Evolutionary conservation across 2,888 invertebrate genomes (phyloP).

Genomic region (Napeogenes inachia): DNA sequence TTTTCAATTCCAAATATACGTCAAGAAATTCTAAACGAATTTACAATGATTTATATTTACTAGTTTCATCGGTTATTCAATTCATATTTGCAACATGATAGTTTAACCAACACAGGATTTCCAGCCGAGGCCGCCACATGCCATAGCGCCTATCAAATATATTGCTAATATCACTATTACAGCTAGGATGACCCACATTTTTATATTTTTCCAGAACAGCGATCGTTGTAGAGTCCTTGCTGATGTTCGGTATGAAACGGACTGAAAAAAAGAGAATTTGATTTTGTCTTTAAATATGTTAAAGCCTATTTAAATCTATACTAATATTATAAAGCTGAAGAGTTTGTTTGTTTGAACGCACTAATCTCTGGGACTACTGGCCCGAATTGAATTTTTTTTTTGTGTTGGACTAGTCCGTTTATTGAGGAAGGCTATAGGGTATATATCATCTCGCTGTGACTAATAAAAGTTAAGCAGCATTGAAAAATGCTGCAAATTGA

Average conservation of each 20-base stretch:
- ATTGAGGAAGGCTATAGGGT: too few species aligned
- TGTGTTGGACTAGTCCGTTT: too few species aligned
- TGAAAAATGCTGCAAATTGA: too few species aligned
- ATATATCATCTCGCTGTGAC: too few species aligned
- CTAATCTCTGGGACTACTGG: too few species aligned
- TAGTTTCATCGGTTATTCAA: conserved; percentile 17
- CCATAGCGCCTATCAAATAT: conserved; percentile 91
- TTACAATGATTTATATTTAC: conserved; percentile 6
- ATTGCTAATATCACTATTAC: conserved; percentile 83
- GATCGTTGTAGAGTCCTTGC: conserved; percentile 91
- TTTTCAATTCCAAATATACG: too few species aligned
- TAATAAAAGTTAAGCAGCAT: too few species aligned
- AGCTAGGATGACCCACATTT: conserved; percentile 85
- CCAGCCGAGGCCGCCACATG: conserved; percentile 91
- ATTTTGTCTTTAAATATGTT: neutral
- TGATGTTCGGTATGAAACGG: conserved; percentile 90
- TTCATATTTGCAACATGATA: conserved; percentile 18
- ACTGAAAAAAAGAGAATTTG: conserved; percentile 76
- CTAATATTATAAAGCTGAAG: too few species aligned
- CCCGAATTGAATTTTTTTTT: too few species aligned
- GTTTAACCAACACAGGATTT: conserved; percentile 79
- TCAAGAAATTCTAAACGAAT: neutral
- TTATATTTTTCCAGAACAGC: conserved; percentile 96
- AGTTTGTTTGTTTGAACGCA: too few species aligned
- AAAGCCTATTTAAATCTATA: too few species aligned